Evolutionary conservation across 37 sponge, comb jelly and placozoan species (phyloP).

Genomic region (Aplysina aerophoba): DNA sequence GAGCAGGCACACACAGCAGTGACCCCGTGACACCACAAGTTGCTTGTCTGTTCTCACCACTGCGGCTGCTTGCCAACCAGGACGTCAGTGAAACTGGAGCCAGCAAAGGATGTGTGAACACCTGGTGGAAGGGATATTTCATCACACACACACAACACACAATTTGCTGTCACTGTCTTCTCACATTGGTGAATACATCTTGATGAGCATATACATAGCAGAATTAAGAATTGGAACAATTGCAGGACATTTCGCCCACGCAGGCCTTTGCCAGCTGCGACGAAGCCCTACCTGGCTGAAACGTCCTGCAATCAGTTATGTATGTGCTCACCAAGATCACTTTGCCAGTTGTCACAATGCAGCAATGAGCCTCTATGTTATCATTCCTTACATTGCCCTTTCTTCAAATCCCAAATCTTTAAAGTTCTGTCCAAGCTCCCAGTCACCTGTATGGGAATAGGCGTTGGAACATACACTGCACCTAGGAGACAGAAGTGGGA

Average conservation of each 20-base stretch:
- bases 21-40: too few species aligned
- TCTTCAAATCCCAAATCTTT: conserved; percentile 92
- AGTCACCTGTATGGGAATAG: conserved; percentile 59
- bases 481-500: too few species aligned
- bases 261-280: too few species aligned
- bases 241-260: too few species aligned
- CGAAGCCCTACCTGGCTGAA: too few species aligned
- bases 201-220: too few species aligned
- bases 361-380: background rate
- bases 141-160: conserved; percentile 18
- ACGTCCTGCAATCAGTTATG: too few species aligned
- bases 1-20: too few species aligned
- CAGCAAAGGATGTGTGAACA: conserved; percentile 89
- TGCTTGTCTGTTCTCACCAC: conserved; percentile 8
- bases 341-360: too few species aligned
- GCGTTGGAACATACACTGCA: too few species aligned
- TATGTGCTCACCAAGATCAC: too few species aligned
- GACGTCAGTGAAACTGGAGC: conserved; percentile 94
- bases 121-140: conserved; percentile 34
- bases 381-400: conserved; percentile 64
- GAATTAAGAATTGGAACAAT: too few species aligned
- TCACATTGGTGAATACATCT: background rate
- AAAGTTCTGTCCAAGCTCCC: conserved; percentile 95
- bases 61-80: conserved; percentile 55
- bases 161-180: background rate